Evolutionary conservation across 2,113 vertebrate genomes (phyloP).

Genomic region (Corythaixoides concolor): DNA sequence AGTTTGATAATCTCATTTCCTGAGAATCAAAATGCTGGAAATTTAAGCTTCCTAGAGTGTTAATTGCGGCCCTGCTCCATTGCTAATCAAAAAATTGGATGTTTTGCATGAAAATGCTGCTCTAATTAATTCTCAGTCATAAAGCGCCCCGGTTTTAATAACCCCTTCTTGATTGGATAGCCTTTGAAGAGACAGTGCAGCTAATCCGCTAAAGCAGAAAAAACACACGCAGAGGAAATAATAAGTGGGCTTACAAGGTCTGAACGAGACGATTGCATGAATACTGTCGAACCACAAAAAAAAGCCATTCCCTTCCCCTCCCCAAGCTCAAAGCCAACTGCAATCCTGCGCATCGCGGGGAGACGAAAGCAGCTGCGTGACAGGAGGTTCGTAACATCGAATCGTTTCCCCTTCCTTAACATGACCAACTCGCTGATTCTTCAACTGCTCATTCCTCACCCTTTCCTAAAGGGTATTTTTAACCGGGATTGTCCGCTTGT

Average conservation of each 20-base stretch:
- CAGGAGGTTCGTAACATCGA: not conserved
- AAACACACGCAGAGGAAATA: slow-evolving; percentile 73
- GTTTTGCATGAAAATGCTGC: slow-evolving; percentile 86
- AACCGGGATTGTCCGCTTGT: slow-evolving; percentile 19
- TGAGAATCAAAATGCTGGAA: slow-evolving; percentile 80
- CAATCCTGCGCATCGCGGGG: not conserved
- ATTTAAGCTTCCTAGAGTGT: slow-evolving; percentile 81
- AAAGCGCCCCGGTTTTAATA: slow-evolving; percentile 82
- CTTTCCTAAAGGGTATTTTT: not conserved
- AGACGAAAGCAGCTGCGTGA: slow-evolving; percentile 11
- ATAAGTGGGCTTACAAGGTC: slow-evolving; percentile 69
- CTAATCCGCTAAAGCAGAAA: slow-evolving; percentile 72
- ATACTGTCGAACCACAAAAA: slow-evolving; percentile 26
- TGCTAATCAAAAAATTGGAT: slow-evolving; percentile 87
- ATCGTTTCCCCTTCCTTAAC: not conserved
- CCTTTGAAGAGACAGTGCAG: slow-evolving; percentile 77
- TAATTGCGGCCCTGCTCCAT: slow-evolving; percentile 81
- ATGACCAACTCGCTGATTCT: not conserved
- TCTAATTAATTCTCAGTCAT: slow-evolving; percentile 88
- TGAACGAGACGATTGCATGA: slow-evolving; percentile 50
- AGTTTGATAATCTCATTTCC: slow-evolving; percentile 86
- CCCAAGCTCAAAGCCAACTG: not conserved
- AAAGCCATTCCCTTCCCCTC: not conserved
- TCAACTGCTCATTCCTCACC: not conserved
- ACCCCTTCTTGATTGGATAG: slow-evolving; percentile 82